These are phyloP conservation scores for Thamnaconus septentrionalis DNA, from an alignment of 2,113 vertebrate genomes.

Conservation along the genomic window DNA sequence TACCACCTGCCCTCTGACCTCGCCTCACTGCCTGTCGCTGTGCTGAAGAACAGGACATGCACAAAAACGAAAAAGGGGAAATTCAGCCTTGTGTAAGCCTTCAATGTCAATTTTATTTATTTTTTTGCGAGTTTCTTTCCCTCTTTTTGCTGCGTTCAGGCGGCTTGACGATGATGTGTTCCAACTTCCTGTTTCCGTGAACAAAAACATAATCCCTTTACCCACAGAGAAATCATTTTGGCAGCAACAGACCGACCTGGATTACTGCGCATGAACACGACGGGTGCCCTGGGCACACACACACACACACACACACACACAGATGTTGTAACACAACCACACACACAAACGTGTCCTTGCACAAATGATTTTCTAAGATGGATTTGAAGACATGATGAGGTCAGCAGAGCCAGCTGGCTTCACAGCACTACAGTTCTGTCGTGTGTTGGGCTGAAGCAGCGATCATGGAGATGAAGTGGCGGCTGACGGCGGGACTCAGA, in stretches of 20 bases:
- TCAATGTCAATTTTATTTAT: too few species aligned
- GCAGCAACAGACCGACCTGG: background rate
- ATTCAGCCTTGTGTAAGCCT: too few species aligned
- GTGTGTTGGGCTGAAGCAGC: background rate
- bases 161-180: too few species aligned
- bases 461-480: slow-evolving; percentile 18
- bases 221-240: background rate
- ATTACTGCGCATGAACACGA: background rate
- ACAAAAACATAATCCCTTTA: background rate
- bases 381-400: slow-evolving; percentile 19
- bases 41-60: too few species aligned
- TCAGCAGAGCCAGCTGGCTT: slow-evolving; percentile 4
- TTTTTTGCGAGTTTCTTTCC: too few species aligned
- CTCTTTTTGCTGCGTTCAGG: too few species aligned
- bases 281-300: too few species aligned
- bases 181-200: too few species aligned
- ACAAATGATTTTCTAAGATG: slow-evolving; percentile 26
- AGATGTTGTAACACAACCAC: slow-evolving; percentile 8
- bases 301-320: background rate
- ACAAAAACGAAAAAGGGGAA: too few species aligned
- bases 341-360: background rate
- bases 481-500: slow-evolving; percentile 4
- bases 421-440: background rate
- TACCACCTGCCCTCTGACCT: background rate
- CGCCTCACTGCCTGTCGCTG: too few species aligned